A percentile compares a stretch with the other conserved stretches of the same genome.
Conservation (phyloP, 2,888 invertebrate genomes). For the Tipula unca region DNA sequence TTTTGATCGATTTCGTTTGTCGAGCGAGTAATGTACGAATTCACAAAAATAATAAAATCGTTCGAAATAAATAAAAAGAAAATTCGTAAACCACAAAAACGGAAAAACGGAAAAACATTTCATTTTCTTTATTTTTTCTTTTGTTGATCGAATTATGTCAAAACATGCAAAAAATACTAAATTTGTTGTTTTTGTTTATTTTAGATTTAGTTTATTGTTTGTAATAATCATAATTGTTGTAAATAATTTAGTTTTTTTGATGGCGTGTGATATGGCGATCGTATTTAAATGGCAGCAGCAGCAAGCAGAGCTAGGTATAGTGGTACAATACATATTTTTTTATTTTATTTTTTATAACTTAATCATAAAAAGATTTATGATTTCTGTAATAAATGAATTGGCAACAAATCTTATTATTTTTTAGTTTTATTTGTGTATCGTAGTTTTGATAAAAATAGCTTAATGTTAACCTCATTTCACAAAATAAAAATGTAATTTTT, state of each 20-base stretch:
- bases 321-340: neutral
- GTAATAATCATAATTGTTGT: neutral
- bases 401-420: neutral
- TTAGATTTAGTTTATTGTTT: neutral
- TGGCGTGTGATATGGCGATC: neutral
- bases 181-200: neutral
- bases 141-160: conserved; percentile 4
- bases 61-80: neutral
- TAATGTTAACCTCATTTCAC: neutral
- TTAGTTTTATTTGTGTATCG: neutral
- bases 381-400: neutral
- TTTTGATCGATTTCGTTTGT: neutral
- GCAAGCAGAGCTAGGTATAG: neutral
- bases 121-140: neutral
- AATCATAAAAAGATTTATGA: neutral
- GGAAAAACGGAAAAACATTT: neutral
- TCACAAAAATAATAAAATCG: neutral
- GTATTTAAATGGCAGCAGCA: neutral
- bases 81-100: neutral
- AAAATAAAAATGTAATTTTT: neutral
- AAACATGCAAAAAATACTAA: neutral
- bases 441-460: neutral
- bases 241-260: neutral
- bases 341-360: neutral
- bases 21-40: neutral